These are phyloP conservation scores for Hycleus cichorii DNA, from an alignment of 1,140 invertebrate genomes.

Conservation along the genomic window DNA sequence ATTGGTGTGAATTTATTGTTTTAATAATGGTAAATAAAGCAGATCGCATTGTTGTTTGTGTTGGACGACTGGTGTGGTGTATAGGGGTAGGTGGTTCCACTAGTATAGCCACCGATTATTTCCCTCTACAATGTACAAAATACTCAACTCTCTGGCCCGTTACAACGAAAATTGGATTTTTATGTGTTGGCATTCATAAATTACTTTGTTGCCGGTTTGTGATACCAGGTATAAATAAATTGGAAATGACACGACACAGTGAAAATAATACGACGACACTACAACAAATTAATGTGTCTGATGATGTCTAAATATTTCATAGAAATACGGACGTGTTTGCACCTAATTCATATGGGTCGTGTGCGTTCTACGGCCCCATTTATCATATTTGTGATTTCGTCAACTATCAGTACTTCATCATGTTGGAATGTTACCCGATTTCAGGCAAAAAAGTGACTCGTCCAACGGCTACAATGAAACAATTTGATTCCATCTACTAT, in stretches of 20 bases:
- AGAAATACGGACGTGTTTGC: conserved; percentile 2
- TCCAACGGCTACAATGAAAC: too few species aligned
- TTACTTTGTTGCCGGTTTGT: conserved; percentile 16
- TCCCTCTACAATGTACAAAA: conserved; percentile 4
- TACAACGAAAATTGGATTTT: conserved; percentile 37
- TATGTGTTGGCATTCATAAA: conserved; percentile 34
- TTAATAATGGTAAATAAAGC: conserved; percentile 44
- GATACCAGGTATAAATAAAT: conserved; percentile 19
- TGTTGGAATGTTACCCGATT: too few species aligned
- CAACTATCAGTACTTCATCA: too few species aligned
- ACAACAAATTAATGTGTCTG: conserved; percentile 17
- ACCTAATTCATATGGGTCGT: not conserved
- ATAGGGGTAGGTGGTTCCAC: not conserved
- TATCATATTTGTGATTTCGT: too few species aligned
- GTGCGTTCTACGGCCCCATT: too few species aligned
- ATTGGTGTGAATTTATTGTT: conserved; percentile 40
- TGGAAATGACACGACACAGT: conserved; percentile 19
- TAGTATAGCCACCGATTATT: conserved; percentile 12
- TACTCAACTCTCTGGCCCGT: conserved; percentile 4
- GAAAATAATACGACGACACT: conserved; percentile 16
- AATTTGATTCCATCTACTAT: too few species aligned
- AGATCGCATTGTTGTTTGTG: conserved; percentile 25
- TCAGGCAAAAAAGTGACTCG: too few species aligned
- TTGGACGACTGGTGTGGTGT: not conserved
- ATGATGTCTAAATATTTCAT: conserved; percentile 19